These are phyloP conservation scores for Buathra laborator DNA, from an alignment of 2,888 invertebrate species.

Conservation along the genomic window DNA sequence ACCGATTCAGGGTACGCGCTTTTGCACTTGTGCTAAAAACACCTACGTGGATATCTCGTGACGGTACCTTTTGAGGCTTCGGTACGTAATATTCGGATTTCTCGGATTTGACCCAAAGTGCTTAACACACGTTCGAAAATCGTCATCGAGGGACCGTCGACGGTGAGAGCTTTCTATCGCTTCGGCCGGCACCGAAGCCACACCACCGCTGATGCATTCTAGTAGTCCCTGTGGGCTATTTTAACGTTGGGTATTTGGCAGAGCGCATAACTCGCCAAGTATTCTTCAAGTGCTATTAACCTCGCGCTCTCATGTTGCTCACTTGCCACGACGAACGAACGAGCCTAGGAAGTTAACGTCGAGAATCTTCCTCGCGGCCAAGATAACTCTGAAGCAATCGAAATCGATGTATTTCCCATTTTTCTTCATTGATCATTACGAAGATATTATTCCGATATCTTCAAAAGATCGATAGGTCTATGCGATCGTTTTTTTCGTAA, in stretches of 20 bases:
- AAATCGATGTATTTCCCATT: neutral
- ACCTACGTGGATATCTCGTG: constrained; percentile 2
- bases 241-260: constrained; percentile 79
- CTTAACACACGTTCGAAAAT: constrained; percentile 34
- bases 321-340: constrained; percentile 5
- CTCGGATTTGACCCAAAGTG: constrained; percentile 41
- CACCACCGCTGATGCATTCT: constrained; percentile 62
- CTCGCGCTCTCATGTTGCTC: constrained; percentile 66
- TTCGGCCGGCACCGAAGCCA: constrained; percentile 21
- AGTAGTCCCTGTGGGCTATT: constrained; percentile 74
- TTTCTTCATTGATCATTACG: neutral
- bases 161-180: constrained; percentile 50
- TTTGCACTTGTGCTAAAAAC: constrained; percentile 47
- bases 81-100: constrained; percentile 40
- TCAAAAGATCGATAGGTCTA: neutral
- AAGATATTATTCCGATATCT: neutral
- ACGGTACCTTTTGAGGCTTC: constrained; percentile 59
- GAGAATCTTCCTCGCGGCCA: constrained; percentile 9
- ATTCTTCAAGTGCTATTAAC: constrained; percentile 81
- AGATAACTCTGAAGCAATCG: neutral
- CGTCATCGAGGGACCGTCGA: constrained; percentile 27
- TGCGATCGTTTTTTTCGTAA: neutral
- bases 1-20: constrained; percentile 1
- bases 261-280: constrained; percentile 76
- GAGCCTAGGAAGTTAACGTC: constrained; percentile 19